phyloP scores from a whole-genome alignment of 1,140 invertebrate genomes.

The Arion vulgaris region DNA sequence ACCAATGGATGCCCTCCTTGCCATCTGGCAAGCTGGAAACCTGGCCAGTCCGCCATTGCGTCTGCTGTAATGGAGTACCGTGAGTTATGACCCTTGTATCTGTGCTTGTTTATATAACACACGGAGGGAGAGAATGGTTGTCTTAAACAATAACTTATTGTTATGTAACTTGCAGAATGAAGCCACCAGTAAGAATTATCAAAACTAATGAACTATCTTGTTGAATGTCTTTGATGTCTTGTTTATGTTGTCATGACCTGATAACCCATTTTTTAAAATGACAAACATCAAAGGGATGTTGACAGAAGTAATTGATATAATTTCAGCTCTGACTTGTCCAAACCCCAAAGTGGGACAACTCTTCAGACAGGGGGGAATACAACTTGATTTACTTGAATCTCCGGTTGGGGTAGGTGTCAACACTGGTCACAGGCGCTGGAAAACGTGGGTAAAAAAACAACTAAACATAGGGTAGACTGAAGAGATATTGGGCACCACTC shows the following conservation, averaged over 20 bases:
- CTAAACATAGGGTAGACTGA: background rate
- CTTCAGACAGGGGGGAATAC: background rate
- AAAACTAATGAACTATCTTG: background rate
- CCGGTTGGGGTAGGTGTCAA: background rate
- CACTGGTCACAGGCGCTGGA: slow-evolving; percentile 12
- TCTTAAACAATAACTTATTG: too few relatives aligned
- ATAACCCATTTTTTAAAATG: background rate
- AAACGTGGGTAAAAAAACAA: slow-evolving; percentile 6
- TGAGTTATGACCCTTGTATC: too few relatives aligned
- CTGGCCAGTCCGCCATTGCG: too few relatives aligned
- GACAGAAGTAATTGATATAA: background rate
- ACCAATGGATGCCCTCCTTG: too few relatives aligned
- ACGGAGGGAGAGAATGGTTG: too few relatives aligned
- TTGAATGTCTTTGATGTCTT: background rate
- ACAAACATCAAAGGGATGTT: background rate
- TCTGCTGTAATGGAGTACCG: too few relatives aligned
- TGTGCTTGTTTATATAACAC: too few relatives aligned
- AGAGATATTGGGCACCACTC: background rate
- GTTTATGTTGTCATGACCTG: background rate
- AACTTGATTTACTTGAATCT: slow-evolving; percentile 18
- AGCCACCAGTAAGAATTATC: too few relatives aligned
- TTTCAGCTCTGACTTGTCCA: background rate
- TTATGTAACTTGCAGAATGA: too few relatives aligned
- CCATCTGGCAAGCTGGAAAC: too few relatives aligned
- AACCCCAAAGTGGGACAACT: background rate